A percentile compares a stretch with the other conserved stretches of the same genome.
Evolutionary conservation across 2,888 invertebrate species (phyloP).

Genomic region (Clunio marinus): DNA sequence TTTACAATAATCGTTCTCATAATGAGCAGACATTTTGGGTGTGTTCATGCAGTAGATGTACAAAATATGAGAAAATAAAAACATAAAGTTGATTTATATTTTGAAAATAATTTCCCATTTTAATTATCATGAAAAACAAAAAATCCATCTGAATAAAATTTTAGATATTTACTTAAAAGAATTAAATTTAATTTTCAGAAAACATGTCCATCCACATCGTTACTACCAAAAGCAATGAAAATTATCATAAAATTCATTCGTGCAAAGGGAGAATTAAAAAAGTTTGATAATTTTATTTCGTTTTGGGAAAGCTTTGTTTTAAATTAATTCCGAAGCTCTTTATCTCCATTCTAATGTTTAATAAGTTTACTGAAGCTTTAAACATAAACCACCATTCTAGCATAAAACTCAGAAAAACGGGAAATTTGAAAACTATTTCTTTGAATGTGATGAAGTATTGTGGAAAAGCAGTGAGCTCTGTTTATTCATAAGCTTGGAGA

Average conservation of each 20-base stretch:
- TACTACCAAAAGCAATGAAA: too few relatives aligned
- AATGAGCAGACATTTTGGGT: constrained; percentile 2
- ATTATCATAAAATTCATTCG: too few relatives aligned
- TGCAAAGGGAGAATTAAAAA: not conserved
- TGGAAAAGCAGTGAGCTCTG: too few relatives aligned
- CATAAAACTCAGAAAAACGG: too few relatives aligned
- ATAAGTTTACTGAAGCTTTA: too few relatives aligned
- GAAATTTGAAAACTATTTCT: too few relatives aligned
- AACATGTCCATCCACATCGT: not conserved
- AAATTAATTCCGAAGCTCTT: constrained; percentile 10
- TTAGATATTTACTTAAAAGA: too few relatives aligned
- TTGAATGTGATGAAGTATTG: too few relatives aligned
- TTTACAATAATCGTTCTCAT: constrained; percentile 30
- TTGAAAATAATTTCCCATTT: constrained; percentile 33
- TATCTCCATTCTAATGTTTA: too few relatives aligned
- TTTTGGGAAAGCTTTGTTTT: not conserved
- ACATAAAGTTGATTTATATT: constrained; percentile 31
- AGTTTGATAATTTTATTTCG: not conserved
- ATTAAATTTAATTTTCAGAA: constrained; percentile 32
- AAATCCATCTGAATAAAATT: not conserved
- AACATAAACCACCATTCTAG: too few relatives aligned
- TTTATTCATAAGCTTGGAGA: too few relatives aligned
- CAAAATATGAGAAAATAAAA: not conserved
- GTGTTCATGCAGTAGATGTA: not conserved
- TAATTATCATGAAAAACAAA: constrained; percentile 1